Evolutionary conservation across 2,113 vertebrate species (phyloP).

Genomic region (Butorides virescens): DNA sequence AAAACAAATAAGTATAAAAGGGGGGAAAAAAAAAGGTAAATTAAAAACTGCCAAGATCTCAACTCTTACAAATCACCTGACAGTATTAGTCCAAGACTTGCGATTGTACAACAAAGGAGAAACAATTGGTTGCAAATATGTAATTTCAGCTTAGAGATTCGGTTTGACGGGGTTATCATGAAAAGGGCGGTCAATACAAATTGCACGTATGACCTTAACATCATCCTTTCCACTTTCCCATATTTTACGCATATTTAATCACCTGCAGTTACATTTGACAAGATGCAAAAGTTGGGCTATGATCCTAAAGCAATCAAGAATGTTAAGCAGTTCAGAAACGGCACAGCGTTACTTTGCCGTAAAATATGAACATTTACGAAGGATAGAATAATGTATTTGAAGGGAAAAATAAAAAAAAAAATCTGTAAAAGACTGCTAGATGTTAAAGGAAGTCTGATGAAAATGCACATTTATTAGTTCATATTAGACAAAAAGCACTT

Average conservation of each 20-base stretch:
- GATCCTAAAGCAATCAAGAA: conserved; percentile 8
- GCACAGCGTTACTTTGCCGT: not conserved
- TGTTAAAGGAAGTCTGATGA: conserved; percentile 20
- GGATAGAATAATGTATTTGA: not conserved
- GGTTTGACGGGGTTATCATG: not conserved
- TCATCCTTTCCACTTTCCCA: not conserved
- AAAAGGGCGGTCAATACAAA: not conserved
- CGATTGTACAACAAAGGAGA: not conserved
- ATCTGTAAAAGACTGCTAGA: not conserved
- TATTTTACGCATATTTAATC: not conserved
- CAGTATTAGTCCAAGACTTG: not conserved
- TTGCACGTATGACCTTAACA: not conserved
- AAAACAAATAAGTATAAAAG: not conserved
- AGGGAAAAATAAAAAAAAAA: not conserved
- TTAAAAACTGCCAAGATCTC: not conserved
- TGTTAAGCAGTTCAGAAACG: not conserved
- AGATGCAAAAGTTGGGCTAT: not conserved
- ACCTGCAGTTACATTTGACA: not conserved
- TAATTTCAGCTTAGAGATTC: not conserved
- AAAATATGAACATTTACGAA: not conserved
- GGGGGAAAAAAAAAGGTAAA: not conserved
- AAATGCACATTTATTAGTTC: conserved; percentile 29
- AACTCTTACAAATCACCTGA: not conserved
- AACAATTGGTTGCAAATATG: not conserved
- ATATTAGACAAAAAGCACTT: conserved; percentile 20